A percentile compares a stretch with the other conserved stretches of the same genome.
phyloP scores from a whole-genome alignment of 1,140 invertebrate genomes.

The Andrena cerasifolii region DNA sequence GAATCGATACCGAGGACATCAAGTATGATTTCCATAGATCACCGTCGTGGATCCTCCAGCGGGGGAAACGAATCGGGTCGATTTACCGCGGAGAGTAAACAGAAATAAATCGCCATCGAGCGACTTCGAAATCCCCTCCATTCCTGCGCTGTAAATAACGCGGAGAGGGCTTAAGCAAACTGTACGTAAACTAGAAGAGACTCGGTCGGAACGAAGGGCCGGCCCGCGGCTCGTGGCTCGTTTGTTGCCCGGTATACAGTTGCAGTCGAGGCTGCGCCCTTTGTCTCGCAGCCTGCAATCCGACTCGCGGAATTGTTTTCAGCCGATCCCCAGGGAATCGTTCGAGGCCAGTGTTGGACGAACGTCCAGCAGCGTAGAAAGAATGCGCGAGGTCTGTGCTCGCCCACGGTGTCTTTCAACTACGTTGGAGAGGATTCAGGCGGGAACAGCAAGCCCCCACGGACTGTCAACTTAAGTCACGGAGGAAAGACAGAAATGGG shows the following conservation, averaged over 20 bases:
- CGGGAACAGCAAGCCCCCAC: too few relatives aligned
- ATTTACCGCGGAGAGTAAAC: neutral
- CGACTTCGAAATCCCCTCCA: too few relatives aligned
- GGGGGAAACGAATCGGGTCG: neutral
- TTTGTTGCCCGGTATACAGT: constrained; percentile 8
- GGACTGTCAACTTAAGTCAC: constrained; percentile 45
- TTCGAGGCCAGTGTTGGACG: constrained; percentile 48
- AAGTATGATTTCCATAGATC: constrained; percentile 26
- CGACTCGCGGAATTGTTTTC: constrained; percentile 55
- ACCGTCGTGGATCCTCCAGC: neutral
- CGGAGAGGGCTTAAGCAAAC: neutral
- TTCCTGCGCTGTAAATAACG: neutral
- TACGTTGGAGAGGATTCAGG: too few relatives aligned
- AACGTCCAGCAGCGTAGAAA: constrained; percentile 61
- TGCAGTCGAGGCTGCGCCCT: constrained; percentile 5
- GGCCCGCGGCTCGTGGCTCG: too few relatives aligned
- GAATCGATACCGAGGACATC: constrained; percentile 21
- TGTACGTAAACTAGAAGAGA: neutral
- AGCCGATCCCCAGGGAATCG: constrained; percentile 43
- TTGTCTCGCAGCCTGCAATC: constrained; percentile 51
- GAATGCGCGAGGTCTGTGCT: constrained; percentile 38
- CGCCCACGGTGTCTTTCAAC: constrained; percentile 50
- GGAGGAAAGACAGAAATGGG: neutral
- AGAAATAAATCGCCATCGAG: neutral
- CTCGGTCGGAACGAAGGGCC: neutral